Evolutionary conservation across 1,140 invertebrate genomes (phyloP).

Genomic region (Ladona fulva): DNA sequence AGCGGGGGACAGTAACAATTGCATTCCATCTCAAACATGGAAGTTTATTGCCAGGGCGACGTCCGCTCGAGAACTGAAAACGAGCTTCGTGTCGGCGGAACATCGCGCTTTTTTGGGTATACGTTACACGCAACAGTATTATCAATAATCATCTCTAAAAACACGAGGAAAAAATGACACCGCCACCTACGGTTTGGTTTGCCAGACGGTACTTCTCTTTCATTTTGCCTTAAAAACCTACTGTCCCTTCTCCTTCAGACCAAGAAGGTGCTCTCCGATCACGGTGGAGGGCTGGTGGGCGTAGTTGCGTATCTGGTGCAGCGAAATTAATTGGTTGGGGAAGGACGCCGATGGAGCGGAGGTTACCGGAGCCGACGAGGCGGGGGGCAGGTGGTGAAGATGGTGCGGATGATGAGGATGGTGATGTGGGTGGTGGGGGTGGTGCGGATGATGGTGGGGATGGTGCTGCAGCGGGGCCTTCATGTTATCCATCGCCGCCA

Average conservation of each 20-base stretch:
- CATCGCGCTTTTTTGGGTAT: not conserved
- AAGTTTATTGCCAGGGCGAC: no score
- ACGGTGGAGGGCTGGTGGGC: slow-evolving; percentile 67
- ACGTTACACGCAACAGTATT: slow-evolving; percentile 2
- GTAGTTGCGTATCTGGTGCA: slow-evolving; percentile 95
- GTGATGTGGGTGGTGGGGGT: slow-evolving; percentile 62
- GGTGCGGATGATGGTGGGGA: slow-evolving; percentile 41
- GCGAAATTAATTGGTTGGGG: slow-evolving; percentile 88
- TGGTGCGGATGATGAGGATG: slow-evolving; percentile 85
- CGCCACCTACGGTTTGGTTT: not conserved
- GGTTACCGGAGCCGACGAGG: slow-evolving; percentile 33
- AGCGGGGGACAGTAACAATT: not conserved
- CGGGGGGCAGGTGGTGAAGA: slow-evolving; percentile 37
- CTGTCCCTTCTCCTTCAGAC: slow-evolving; percentile 45
- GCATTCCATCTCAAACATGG: not conserved
- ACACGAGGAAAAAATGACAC: not conserved
- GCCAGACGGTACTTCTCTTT: not conserved
- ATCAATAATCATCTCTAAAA: slow-evolving; percentile 8
- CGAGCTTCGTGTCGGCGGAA: no score
- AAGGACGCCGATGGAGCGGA: slow-evolving; percentile 51
- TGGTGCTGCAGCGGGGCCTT: not conserved
- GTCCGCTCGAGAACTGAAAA: no score
- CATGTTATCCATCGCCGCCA: slow-evolving; percentile 22
- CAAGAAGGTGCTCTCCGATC: slow-evolving; percentile 44
- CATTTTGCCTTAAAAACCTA: slow-evolving; percentile 16